These are phyloP conservation scores for Xestoiulus laeticollis DNA, from an alignment of 2,888 invertebrate species.

Conservation along the genomic window DNA sequence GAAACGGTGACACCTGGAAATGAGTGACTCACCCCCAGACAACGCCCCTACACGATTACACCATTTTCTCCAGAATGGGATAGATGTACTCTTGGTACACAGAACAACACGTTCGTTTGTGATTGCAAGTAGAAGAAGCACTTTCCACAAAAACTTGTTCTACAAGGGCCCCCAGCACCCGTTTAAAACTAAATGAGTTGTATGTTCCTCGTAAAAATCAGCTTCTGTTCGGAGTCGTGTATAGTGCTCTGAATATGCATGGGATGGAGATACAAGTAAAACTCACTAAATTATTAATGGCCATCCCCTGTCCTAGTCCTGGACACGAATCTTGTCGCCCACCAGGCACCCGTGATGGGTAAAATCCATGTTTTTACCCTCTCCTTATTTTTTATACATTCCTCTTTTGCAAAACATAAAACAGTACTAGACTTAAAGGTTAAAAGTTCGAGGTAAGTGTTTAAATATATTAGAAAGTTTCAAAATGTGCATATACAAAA, in stretches of 20 bases:
- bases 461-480: not conserved
- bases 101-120: constrained; percentile 1
- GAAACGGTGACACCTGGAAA: constrained; percentile 47
- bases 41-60: constrained; percentile 11
- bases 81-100: not conserved
- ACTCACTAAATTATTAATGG: not conserved
- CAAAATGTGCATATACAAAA: not conserved
- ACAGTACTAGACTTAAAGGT: not conserved
- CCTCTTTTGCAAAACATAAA: not conserved
- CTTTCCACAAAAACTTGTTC: not conserved
- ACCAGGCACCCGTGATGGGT: not conserved
- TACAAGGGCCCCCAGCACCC: not conserved
- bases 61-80: not conserved
- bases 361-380: not conserved
- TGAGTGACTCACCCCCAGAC: constrained; percentile 46
- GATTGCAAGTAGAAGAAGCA: not conserved
- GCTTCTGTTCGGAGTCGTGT: not conserved
- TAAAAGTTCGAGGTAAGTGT: not conserved
- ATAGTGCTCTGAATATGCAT: not conserved
- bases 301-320: not conserved
- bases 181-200: constrained; percentile 5
- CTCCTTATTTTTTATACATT: not conserved
- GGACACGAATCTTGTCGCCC: not conserved
- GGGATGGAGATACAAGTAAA: not conserved
- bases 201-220: constrained; percentile 17